Percentiles rank a stretch among this genome's conserved stretches.
These are phyloP conservation scores for Dendropsophus ebraccatus DNA, from an alignment of 2,113 vertebrate species.

Conservation along the genomic window DNA sequence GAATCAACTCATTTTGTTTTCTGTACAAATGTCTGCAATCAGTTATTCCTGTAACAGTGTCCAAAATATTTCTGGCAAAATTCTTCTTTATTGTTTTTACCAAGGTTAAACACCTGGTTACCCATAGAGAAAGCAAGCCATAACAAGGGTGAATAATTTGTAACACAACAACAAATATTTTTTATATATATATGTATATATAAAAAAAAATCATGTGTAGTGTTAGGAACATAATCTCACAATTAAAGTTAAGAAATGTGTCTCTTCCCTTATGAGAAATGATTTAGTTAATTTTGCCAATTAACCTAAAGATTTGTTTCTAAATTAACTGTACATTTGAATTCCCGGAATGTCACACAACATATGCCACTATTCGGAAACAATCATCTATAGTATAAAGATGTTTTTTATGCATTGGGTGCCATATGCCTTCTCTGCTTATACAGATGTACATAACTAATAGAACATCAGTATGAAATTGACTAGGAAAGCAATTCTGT, in stretches of 20 bases:
- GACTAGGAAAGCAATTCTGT: neutral
- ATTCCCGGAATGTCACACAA: neutral
- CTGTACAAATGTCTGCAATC: constrained; percentile 17
- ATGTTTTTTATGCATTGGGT: neutral
- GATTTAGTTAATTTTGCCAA: neutral
- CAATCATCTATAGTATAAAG: neutral
- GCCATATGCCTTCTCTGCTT: neutral
- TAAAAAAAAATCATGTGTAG: too few relatives aligned
- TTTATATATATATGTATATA: neutral
- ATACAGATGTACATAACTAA: neutral
- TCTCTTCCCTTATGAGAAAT: neutral
- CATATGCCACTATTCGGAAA: neutral
- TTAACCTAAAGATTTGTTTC: neutral
- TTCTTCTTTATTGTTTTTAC: neutral
- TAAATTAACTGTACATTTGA: neutral
- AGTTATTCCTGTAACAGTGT: constrained; percentile 11
- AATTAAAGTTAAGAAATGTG: neutral
- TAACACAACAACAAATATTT: neutral
- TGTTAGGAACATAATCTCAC: neutral
- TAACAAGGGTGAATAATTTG: neutral
- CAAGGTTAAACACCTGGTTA: neutral
- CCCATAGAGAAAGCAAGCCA: neutral
- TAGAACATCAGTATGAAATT: neutral
- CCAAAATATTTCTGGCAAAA: constrained; percentile 3
- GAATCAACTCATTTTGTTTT: constrained; percentile 23